A percentile compares a stretch with the other conserved stretches of the same genome.
Evolutionary conservation across 1,140 invertebrate species (phyloP).

Genomic region (Whitmania pigra): DNA sequence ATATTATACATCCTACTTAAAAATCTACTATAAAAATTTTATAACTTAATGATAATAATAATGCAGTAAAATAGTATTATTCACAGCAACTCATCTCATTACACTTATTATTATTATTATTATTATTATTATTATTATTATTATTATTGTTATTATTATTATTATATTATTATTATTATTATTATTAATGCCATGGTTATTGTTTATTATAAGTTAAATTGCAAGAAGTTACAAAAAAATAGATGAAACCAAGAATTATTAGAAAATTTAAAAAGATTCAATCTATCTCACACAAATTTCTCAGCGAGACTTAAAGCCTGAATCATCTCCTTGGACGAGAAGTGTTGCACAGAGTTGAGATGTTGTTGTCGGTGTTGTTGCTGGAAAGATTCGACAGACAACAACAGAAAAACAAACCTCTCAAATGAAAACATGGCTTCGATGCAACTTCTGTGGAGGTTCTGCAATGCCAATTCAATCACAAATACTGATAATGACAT

Average conservation of each 20-base stretch:
- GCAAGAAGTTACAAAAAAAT: neutral
- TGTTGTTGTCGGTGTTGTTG: neutral
- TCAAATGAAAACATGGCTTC: neutral
- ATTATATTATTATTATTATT: neutral
- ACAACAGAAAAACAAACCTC: neutral
- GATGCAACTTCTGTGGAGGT: neutral
- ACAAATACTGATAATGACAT: no score
- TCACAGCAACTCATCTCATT: no score
- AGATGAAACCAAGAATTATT: neutral
- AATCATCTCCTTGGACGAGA: neutral
- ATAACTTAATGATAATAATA: no score
- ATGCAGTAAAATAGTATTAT: no score
- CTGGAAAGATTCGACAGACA: neutral
- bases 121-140: no score
- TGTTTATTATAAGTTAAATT: neutral
- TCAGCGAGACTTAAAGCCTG: neutral
- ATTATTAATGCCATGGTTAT: no score
- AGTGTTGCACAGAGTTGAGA: neutral
- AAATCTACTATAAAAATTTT: neutral
- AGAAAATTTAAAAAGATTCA: neutral
- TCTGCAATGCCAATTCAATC: neutral
- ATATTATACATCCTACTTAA: neutral
- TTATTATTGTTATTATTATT: no score
- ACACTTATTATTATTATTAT: no score
- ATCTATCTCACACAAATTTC: neutral